Percentiles rank a stretch among this genome's conserved stretches.
Evolutionary conservation across 2,797 vertebrate genomes (phyloP).

Genomic region (Dermochelys coriacea): DNA sequence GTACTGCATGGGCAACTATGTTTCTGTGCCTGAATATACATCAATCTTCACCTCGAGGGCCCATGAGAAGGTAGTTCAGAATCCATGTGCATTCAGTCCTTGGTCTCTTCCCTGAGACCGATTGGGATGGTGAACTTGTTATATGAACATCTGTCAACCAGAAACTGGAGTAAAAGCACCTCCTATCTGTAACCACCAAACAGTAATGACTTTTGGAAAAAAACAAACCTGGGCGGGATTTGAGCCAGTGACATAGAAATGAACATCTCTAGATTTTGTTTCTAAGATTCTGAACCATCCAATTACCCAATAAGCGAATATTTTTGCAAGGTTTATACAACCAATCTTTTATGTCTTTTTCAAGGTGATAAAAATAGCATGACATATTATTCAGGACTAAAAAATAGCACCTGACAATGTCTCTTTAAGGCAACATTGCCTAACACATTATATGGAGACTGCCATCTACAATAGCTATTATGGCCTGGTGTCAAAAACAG

Average conservation of each 20-base stretch:
- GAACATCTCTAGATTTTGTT: background rate
- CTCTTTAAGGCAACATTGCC: constrained; percentile 11
- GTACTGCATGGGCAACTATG: rapidly evolving
- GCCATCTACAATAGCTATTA: constrained; percentile 29
- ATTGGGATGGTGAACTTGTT: rapidly evolving
- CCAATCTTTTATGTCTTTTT: background rate
- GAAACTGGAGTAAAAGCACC: background rate
- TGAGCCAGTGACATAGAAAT: background rate
- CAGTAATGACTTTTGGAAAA: background rate
- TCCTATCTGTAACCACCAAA: background rate
- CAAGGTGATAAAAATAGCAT: background rate
- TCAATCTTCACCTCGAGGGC: rapidly evolving
- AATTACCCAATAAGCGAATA: background rate
- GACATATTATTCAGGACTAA: constrained; percentile 11
- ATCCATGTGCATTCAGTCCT: background rate
- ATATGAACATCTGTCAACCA: background rate
- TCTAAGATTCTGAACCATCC: background rate
- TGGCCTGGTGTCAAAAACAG: constrained; percentile 30
- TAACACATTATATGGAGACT: constrained; percentile 25
- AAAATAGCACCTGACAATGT: background rate
- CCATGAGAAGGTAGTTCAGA: background rate
- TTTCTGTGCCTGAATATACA: background rate
- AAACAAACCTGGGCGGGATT: background rate
- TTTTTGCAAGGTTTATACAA: background rate
- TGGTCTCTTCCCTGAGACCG: background rate